A percentile compares a stretch with the other conserved stretches of the same genome.
phyloP scores from a whole-genome alignment of 1,140 invertebrate genomes.

The Drosophila busckii region DNA sequence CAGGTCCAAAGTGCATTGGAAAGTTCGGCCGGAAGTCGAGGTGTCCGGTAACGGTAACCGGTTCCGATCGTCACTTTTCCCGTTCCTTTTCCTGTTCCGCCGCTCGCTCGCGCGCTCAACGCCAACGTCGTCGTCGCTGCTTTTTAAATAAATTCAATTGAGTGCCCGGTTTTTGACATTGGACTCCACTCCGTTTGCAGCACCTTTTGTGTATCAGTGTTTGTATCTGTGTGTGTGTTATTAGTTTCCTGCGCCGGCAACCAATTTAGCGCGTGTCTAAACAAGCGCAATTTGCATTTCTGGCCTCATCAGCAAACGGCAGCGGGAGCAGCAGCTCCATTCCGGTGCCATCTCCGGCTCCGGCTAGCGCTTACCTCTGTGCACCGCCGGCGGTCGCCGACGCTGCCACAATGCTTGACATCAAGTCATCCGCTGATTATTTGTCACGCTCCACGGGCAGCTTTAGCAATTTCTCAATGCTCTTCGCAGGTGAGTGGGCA shows the following conservation, averaged over 20 bases:
- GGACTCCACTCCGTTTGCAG: constrained; percentile 14
- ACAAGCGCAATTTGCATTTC: constrained; percentile 20
- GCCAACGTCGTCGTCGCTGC: constrained; percentile 22
- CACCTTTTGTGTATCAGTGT: not conserved
- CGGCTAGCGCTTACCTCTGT: too few relatives aligned
- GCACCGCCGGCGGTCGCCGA: constrained; percentile 47
- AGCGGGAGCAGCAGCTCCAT: too few relatives aligned
- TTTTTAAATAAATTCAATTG: constrained; percentile 67
- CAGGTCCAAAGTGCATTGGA: constrained; percentile 64
- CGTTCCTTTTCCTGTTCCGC: constrained; percentile 78
- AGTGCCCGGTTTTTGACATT: constrained; percentile 15
- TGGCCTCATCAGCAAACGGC: not conserved
- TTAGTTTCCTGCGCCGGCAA: constrained; percentile 65
- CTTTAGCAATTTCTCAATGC: constrained; percentile 86
- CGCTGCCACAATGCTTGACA: constrained; percentile 82
- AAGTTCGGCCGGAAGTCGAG: constrained; percentile 78
- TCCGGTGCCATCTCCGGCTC: too few relatives aligned
- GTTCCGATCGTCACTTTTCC: constrained; percentile 80
- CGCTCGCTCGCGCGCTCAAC: constrained; percentile 26
- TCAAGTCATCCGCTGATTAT: constrained; percentile 85
- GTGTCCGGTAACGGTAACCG: constrained; percentile 80
- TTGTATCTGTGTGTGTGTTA: constrained; percentile 47
- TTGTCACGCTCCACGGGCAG: constrained; percentile 84
- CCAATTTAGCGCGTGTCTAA: constrained; percentile 56
- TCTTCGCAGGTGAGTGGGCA: constrained; percentile 83